Evolutionary conservation across 1,140 invertebrate species (phyloP).

Genomic region (Macrobrachium nipponense): DNA sequence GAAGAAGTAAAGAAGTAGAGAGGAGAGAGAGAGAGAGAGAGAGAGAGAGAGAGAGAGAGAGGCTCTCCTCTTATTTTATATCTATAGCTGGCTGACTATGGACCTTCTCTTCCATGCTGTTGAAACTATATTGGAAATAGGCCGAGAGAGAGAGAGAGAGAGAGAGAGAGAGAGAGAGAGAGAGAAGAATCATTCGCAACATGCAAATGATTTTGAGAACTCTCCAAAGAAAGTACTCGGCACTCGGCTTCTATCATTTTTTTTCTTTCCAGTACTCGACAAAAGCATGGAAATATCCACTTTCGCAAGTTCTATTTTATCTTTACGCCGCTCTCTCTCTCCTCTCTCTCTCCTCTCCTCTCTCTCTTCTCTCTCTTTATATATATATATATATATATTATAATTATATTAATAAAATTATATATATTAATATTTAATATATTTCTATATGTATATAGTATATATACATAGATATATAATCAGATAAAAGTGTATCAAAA

Average conservation of each 20-base stretch:
- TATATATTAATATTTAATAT: neutral
- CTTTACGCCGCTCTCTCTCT: too few relatives aligned
- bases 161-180: conserved; percentile 10
- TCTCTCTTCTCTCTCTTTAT: neutral
- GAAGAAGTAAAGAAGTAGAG: neutral
- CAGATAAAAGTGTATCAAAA: too few relatives aligned
- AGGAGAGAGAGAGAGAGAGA: conserved; percentile 2
- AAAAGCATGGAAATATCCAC: too few relatives aligned
- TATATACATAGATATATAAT: neutral
- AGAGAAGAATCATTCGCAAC: neutral
- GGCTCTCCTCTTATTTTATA: too few relatives aligned
- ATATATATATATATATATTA: neutral
- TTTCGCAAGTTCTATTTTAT: too few relatives aligned
- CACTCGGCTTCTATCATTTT: too few relatives aligned
- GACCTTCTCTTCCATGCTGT: too few relatives aligned
- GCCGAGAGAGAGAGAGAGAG: neutral
- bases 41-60: neutral
- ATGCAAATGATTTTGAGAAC: neutral
- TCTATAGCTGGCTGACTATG: too few relatives aligned
- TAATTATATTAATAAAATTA: neutral
- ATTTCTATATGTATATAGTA: neutral
- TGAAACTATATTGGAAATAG: too few relatives aligned
- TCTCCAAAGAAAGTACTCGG: too few relatives aligned
- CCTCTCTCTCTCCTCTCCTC: too few relatives aligned
- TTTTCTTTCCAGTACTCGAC: too few relatives aligned